Percentiles rank a stretch among this genome's conserved stretches.
Evolutionary conservation across 2,888 invertebrate genomes (phyloP).

Genomic region (Sipunculus nudus): DNA sequence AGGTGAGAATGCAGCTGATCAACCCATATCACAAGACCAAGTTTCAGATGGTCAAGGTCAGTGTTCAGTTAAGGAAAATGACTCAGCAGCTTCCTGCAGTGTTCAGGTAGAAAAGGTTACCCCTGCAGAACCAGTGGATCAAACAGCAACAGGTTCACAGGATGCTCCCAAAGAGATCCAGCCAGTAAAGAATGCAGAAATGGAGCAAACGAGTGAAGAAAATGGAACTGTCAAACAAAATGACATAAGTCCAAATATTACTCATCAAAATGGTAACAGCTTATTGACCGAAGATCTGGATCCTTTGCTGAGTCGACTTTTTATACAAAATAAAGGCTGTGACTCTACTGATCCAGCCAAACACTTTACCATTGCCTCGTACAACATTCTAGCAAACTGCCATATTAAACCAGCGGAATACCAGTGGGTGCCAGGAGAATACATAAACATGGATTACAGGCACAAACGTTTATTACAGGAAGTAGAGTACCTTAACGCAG

Average conservation of each 20-base stretch:
- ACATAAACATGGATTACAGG: constrained; percentile 49
- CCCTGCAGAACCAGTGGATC: constrained; percentile 1
- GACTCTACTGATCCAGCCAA: constrained; percentile 39
- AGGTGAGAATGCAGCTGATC: too few relatives aligned
- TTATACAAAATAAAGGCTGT: constrained; percentile 40
- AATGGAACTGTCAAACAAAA: too few relatives aligned
- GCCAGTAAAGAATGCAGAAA: too few relatives aligned
- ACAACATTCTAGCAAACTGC: constrained; percentile 64
- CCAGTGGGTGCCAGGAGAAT: constrained; percentile 40
- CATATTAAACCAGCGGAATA: constrained; percentile 50
- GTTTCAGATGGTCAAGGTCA: too few relatives aligned
- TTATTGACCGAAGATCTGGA: constrained; percentile 3
- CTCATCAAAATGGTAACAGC: too few relatives aligned
- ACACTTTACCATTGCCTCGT: constrained; percentile 58
- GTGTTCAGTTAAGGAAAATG: too few relatives aligned
- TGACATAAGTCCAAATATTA: too few relatives aligned
- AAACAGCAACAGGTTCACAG: background rate
- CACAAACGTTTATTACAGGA: constrained; percentile 56
- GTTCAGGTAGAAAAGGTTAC: background rate
- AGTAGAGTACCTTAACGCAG: constrained; percentile 54
- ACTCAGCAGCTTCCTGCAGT: background rate
- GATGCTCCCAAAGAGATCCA: too few relatives aligned
- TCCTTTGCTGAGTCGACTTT: constrained; percentile 44
- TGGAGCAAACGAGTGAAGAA: too few relatives aligned
- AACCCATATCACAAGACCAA: too few relatives aligned